phyloP scores from a whole-genome alignment of 2,888 invertebrate species.

The Plebejus anna region DNA sequence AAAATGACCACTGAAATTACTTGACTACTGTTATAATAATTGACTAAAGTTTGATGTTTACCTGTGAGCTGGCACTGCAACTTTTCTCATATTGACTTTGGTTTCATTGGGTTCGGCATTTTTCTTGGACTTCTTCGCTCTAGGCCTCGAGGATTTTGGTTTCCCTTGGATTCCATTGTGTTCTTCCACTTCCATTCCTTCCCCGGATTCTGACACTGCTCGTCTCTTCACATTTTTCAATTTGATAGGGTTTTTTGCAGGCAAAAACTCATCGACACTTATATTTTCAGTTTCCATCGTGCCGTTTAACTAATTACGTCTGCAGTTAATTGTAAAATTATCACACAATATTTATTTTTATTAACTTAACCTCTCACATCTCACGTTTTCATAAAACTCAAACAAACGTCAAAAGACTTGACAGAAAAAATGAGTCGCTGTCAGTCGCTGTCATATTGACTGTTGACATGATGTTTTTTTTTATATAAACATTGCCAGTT shows the following conservation, averaged over 20 bases:
- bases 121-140: conserved; percentile 66
- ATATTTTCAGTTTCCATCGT: conserved; percentile 75
- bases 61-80: conserved; percentile 95
- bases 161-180: conserved; percentile 80
- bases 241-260: conserved; percentile 70
- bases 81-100: conserved; percentile 82
- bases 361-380: conserved; percentile 1
- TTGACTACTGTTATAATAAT: no score
- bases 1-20: no score
- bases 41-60: conserved; percentile 41
- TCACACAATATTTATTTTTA: conserved; percentile 20
- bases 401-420: not conserved
- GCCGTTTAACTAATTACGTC: not conserved
- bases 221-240: conserved; percentile 76
- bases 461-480: no score
- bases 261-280: conserved; percentile 73
- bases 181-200: conserved; percentile 84
- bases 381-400: conserved; percentile 3
- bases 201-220: conserved; percentile 70
- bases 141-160: conserved; percentile 59
- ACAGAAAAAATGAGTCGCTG: not conserved
- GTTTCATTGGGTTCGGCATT: conserved; percentile 72
- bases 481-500: no score
- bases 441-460: no score
- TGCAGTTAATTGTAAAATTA: not conserved